Percentiles rank a stretch among this genome's conserved stretches.
Conservation (phyloP, 2,888 invertebrate species). For the Subacronicta megacephala region DNA sequence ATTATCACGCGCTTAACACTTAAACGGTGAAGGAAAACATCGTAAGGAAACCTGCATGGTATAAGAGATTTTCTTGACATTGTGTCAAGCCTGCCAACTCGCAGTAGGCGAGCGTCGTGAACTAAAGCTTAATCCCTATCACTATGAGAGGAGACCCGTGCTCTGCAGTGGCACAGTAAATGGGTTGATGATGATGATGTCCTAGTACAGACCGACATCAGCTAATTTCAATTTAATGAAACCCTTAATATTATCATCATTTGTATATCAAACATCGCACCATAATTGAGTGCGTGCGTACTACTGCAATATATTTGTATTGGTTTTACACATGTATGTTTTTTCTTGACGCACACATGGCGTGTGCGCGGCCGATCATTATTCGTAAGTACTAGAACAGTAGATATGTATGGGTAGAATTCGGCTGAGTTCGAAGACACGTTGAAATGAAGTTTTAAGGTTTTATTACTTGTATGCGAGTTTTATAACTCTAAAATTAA, state of each 20-base stretch:
- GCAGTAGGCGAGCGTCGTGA: background rate
- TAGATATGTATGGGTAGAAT: conserved; percentile 53
- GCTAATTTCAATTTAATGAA: too few species aligned
- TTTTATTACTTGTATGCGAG: conserved; percentile 41
- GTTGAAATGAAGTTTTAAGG: conserved; percentile 31
- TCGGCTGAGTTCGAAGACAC: conserved; percentile 45
- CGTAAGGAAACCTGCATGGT: too few species aligned
- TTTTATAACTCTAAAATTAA: conserved; percentile 32
- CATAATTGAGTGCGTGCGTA: conserved; percentile 41
- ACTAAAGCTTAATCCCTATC: too few species aligned
- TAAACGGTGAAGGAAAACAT: too few species aligned
- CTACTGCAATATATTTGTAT: conserved; percentile 44
- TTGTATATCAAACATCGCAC: conserved; percentile 40
- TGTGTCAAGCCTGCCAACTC: too few species aligned
- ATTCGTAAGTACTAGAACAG: conserved; percentile 85
- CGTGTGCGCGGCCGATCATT: conserved; percentile 75
- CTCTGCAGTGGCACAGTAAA: too few species aligned
- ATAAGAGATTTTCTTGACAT: too few species aligned
- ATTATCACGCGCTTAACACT: too few species aligned
- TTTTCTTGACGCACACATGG: conserved; percentile 49
- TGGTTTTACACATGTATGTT: conserved; percentile 27
- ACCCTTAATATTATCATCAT: too few species aligned
- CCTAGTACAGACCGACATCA: too few species aligned
- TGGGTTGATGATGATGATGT: too few species aligned
- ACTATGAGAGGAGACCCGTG: too few species aligned